Evolutionary conservation across 2,797 vertebrate species (phyloP).

Genomic region (Tachyglossus aculeatus): DNA sequence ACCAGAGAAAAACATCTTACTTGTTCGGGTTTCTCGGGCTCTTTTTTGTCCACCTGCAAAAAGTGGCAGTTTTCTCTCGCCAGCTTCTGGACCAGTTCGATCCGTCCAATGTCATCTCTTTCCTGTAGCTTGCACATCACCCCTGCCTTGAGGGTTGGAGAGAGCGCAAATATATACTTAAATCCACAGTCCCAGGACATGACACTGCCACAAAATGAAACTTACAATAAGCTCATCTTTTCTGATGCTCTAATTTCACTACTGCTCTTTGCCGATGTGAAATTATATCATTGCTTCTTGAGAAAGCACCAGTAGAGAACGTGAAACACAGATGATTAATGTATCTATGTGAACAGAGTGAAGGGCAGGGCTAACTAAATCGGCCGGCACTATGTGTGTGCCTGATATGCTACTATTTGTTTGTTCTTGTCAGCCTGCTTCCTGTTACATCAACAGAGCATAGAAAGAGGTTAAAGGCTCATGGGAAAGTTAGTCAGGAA

Average conservation of each 20-base stretch:
- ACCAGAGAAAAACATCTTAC: conserved; percentile 69
- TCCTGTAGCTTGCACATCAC: conserved; percentile 85
- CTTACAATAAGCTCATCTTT: conserved; percentile 64
- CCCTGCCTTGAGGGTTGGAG: conserved; percentile 88
- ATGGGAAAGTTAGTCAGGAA: conserved; percentile 83
- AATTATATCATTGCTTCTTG: conserved; percentile 30
- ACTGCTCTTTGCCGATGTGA: conserved; percentile 21
- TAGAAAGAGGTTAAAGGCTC: conserved; percentile 91
- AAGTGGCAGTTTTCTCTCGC: conserved; percentile 90
- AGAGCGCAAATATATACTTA: conserved; percentile 89
- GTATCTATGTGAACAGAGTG: conserved; percentile 47
- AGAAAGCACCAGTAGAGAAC: conserved; percentile 19
- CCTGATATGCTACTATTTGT: conserved; percentile 74
- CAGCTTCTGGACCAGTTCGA: conserved; percentile 92
- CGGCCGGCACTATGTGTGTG: conserved; percentile 62
- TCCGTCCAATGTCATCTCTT: conserved; percentile 86
- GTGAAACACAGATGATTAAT: conserved; percentile 28
- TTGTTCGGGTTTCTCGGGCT: conserved; percentile 76
- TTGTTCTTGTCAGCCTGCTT: conserved; percentile 92
- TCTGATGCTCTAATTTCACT: conserved; percentile 15
- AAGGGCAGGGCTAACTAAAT: conserved; percentile 65
- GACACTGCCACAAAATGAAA: conserved; percentile 43
- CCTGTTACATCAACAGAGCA: conserved; percentile 84
- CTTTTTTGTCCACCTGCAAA: conserved; percentile 82
- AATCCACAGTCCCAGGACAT: conserved; percentile 98